These are phyloP conservation scores for Drosophila quinaria DNA, from an alignment of 2,888 invertebrate species.

Conservation along the genomic window DNA sequence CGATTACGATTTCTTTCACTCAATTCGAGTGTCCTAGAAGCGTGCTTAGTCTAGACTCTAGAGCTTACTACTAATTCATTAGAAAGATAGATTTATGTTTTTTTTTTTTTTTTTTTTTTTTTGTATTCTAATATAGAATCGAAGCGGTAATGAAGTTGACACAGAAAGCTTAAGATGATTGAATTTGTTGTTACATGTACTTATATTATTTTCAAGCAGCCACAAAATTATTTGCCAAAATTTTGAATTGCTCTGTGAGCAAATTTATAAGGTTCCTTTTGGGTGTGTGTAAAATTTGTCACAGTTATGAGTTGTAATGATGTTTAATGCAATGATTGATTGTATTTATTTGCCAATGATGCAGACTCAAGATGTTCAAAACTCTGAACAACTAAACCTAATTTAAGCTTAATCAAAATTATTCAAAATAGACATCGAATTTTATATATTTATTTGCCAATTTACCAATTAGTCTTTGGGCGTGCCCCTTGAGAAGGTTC, in stretches of 20 bases:
- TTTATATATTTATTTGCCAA: constrained; percentile 42
- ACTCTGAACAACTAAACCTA: constrained; percentile 57
- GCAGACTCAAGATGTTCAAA: constrained; percentile 45
- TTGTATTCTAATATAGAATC: constrained; percentile 17
- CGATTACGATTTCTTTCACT: constrained; percentile 40
- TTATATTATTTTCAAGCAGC: constrained; percentile 73
- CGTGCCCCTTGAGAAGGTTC: constrained; percentile 9
- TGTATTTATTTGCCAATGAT: constrained; percentile 41
- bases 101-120: not conserved
- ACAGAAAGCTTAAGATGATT: constrained; percentile 62
- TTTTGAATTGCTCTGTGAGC: constrained; percentile 61
- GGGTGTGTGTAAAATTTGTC: constrained; percentile 57
- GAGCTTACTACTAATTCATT: constrained; percentile 43
- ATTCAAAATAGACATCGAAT: constrained; percentile 62
- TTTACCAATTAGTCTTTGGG: constrained; percentile 34
- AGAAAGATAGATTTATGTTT: not conserved
- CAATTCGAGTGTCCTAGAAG: constrained; percentile 60
- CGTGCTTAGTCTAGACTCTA: constrained; percentile 70
- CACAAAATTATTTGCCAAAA: constrained; percentile 76
- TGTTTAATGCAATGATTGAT: constrained; percentile 62
- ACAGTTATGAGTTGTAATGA: constrained; percentile 69
- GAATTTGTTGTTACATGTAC: constrained; percentile 25
- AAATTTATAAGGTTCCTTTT: constrained; percentile 43
- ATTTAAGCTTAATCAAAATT: constrained; percentile 64
- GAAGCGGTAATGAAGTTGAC: constrained; percentile 55